Conservation (phyloP, 2,113 vertebrate genomes). For the Felis catus region F.catus_Fca126_mat1.0 CM031419.1:131299501-131300000, state of each 20-base stretch:
- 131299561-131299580: neutral
- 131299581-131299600: neutral
- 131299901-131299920: neutral
- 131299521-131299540: neutral
- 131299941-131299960: neutral
- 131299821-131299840: neutral
- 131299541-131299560: neutral
- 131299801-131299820: neutral
- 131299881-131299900: neutral
- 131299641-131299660: neutral
- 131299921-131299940: neutral
- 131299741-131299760: neutral
- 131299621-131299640: neutral
- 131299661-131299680: neutral
- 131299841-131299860: neutral
- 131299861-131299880: neutral
- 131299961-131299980: neutral
- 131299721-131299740: neutral
- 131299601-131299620: neutral
- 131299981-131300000: neutral
- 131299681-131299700: neutral
- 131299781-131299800: neutral
- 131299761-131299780: neutral
- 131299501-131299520: neutral
- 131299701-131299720: neutral